These are phyloP conservation scores for Pasiphila rectangulata DNA, from an alignment of 2,888 invertebrate species.

Conservation along the genomic window DNA sequence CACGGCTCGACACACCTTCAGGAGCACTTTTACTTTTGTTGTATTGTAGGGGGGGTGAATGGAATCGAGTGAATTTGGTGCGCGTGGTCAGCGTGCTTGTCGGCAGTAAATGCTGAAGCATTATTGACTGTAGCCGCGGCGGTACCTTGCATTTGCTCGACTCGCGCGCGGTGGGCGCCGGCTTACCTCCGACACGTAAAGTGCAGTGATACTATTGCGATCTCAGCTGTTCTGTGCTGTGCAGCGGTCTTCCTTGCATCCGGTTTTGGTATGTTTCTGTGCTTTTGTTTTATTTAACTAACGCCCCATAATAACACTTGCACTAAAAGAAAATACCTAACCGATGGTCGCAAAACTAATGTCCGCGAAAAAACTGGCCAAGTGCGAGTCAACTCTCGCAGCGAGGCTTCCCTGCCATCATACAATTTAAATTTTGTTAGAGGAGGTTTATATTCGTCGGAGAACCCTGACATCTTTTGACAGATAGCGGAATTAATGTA, in stretches of 20 bases:
- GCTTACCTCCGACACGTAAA: slow-evolving; percentile 24
- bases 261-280: slow-evolving; percentile 20
- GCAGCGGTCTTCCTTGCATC: slow-evolving; percentile 28
- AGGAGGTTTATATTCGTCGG: too few species aligned
- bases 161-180: slow-evolving; percentile 36
- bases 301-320: too few species aligned
- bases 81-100: slow-evolving; percentile 38
- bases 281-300: too few species aligned
- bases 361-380: too few species aligned
- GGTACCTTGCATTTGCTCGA: slow-evolving; percentile 32
- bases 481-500: too few species aligned
- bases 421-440: too few species aligned
- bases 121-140: slow-evolving; percentile 50
- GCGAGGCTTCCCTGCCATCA: too few species aligned
- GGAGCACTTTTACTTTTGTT: slow-evolving; percentile 75
- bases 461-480: too few species aligned
- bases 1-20: slow-evolving; percentile 66
- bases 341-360: too few species aligned
- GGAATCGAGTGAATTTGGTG: slow-evolving; percentile 37
- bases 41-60: slow-evolving; percentile 57
- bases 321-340: too few species aligned
- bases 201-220: slow-evolving; percentile 29
- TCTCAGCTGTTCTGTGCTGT: slow-evolving; percentile 20
- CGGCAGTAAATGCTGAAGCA: slow-evolving; percentile 38
- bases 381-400: too few species aligned